These are phyloP conservation scores for Amphibalanus amphitrite DNA, from an alignment of 1,140 invertebrate genomes.

Conservation along the genomic window DNA sequence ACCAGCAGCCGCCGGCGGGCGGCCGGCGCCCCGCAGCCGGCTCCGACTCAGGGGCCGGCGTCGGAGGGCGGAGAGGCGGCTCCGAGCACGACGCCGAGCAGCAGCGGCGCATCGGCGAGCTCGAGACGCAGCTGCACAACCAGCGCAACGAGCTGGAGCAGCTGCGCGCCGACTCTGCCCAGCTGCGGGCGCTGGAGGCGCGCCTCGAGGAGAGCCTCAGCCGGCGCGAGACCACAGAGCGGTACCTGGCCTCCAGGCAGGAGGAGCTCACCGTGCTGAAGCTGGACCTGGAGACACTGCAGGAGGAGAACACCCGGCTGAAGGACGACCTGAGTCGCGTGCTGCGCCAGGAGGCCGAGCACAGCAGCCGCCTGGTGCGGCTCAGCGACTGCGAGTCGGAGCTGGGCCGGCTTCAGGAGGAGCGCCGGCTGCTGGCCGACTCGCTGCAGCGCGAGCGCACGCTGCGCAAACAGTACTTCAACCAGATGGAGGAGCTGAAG, in stretches of 20 bases:
- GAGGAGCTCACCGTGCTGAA: conserved; percentile 22
- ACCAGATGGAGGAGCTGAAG: conserved; percentile 34
- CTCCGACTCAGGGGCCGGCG: not conserved
- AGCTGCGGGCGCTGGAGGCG: conserved; percentile 18
- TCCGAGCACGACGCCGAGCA: conserved; percentile 19
- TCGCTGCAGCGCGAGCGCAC: conserved; percentile 31
- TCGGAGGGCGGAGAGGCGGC: no score
- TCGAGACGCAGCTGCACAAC: conserved; percentile 20
- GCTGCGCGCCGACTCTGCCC: conserved; percentile 12
- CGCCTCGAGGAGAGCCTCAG: conserved; percentile 17
- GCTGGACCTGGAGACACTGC: conserved; percentile 23
- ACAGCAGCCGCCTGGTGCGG: conserved; percentile 10
- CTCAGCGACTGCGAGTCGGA: conserved; percentile 10
- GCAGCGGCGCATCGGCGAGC: conserved; percentile 15
- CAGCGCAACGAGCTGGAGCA: conserved; percentile 11
- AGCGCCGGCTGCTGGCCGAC: conserved; percentile 27
- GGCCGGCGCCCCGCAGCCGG: no score
- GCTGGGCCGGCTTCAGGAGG: conserved; percentile 19
- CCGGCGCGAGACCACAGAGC: conserved; percentile 18
- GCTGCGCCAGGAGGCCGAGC: conserved; percentile 6
- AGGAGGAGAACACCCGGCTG: conserved; percentile 22
- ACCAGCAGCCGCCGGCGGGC: not conserved
- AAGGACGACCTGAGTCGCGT: conserved; percentile 21
- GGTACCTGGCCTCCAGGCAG: conserved; percentile 19
- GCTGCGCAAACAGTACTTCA: conserved; percentile 33